A percentile compares a stretch with the other conserved stretches of the same genome.
phyloP scores from a whole-genome alignment of 2,888 invertebrate genomes.

The Acleris literana region DNA sequence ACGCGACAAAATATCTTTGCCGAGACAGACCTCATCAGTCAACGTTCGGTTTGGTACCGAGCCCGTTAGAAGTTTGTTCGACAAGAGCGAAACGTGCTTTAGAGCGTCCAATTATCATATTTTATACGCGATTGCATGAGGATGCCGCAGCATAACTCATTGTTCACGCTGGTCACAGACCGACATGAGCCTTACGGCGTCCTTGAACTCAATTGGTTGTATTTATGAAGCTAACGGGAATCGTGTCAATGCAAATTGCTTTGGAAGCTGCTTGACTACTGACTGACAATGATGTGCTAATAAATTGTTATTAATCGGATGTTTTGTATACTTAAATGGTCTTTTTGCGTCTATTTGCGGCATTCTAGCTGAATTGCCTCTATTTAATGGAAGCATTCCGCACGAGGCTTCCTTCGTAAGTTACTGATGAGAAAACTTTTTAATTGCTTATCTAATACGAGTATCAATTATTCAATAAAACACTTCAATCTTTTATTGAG shows the following conservation, averaged over 20 bases:
- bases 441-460: constrained; percentile 4
- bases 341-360: constrained; percentile 3
- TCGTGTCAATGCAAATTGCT: constrained; percentile 77
- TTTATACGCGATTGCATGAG: constrained; percentile 78
- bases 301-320: constrained; percentile 21
- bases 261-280: constrained; percentile 62
- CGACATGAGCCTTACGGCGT: constrained; percentile 73
- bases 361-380: constrained; percentile 2
- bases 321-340: constrained; percentile 14
- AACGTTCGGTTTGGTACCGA: constrained; percentile 32
- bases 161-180: constrained; percentile 80
- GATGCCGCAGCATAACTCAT: constrained; percentile 75
- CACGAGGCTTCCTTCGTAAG: too few species aligned
- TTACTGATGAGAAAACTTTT: too few species aligned
- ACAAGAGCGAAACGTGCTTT: constrained; percentile 60
- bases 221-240: constrained; percentile 78
- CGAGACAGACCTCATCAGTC: constrained; percentile 37
- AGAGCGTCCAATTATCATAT: constrained; percentile 76
- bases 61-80: constrained; percentile 39
- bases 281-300: constrained; percentile 53
- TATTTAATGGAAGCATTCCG: background rate
- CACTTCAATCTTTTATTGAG: constrained; percentile 7
- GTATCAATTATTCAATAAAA: constrained; percentile 20
- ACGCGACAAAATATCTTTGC: constrained; percentile 42
- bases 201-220: constrained; percentile 81